These are phyloP conservation scores for Physeter macrocephalus DNA, from an alignment of 2,113 vertebrate genomes.

Conservation along the genomic window DNA sequence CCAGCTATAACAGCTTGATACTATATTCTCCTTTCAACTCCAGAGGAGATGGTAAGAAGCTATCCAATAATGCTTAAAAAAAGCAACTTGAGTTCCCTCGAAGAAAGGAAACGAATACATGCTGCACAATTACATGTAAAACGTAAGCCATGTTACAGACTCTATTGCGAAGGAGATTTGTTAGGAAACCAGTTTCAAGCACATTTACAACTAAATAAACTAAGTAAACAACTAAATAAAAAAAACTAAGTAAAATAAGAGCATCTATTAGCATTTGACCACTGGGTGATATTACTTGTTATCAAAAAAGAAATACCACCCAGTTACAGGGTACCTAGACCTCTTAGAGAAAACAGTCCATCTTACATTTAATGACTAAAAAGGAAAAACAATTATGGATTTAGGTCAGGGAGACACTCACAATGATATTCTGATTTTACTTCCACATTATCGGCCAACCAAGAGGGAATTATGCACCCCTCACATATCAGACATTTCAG, in stretches of 20 bases:
- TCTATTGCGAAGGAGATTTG: neutral
- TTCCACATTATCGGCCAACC: neutral
- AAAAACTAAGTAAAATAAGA: neutral
- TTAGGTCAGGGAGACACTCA: neutral
- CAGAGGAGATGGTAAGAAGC: constrained; percentile 37
- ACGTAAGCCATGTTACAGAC: constrained; percentile 12
- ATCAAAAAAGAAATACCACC: neutral
- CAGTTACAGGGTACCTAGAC: neutral
- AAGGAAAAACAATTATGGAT: neutral
- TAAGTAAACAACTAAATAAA: too few species aligned
- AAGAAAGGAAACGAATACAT: constrained; percentile 44
- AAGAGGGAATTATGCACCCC: neutral
- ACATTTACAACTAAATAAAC: neutral
- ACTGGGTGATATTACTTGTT: neutral
- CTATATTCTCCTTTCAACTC: constrained; percentile 38
- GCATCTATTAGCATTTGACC: neutral
- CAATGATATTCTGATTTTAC: neutral
- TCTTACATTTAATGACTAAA: neutral
- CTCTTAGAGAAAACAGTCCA: neutral
- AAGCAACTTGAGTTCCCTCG: constrained; percentile 38
- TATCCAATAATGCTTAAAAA: constrained; percentile 49
- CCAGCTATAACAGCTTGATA: constrained; percentile 26
- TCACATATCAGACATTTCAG: neutral
- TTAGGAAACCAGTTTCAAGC: neutral
- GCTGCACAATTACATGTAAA: constrained; percentile 41